Percentiles rank a stretch among this genome's conserved stretches.
phyloP scores from a whole-genome alignment of 2,888 invertebrate species.

The Strigamia crassipes region DNA sequence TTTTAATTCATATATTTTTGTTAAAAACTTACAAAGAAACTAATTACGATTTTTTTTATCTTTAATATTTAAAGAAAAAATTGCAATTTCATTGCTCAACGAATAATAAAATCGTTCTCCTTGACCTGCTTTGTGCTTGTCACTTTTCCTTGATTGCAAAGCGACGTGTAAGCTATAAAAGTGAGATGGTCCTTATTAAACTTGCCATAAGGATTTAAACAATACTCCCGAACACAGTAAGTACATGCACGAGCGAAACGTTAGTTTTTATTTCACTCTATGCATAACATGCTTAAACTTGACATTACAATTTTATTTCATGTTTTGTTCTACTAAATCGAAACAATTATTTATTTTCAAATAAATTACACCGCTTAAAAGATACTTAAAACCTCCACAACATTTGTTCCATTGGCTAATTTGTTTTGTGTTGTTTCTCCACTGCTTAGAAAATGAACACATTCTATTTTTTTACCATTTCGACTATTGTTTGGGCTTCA shows the following conservation, averaged over 20 bases:
- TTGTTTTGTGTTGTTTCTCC: background rate
- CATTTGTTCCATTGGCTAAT: background rate
- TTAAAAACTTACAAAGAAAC: background rate
- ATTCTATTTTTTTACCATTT: background rate
- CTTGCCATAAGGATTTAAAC: slow-evolving; percentile 17
- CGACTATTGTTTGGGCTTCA: background rate
- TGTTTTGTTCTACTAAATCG: too few species aligned
- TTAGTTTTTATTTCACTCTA: background rate
- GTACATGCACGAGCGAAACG: background rate
- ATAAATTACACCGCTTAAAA: too few species aligned
- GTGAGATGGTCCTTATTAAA: background rate
- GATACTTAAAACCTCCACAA: background rate
- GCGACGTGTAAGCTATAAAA: slow-evolving; percentile 17
- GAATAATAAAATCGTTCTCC: slow-evolving; percentile 34
- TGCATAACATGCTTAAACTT: too few species aligned
- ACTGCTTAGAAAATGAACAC: background rate
- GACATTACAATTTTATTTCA: too few species aligned
- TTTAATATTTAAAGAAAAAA: background rate
- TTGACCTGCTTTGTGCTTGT: slow-evolving; percentile 7
- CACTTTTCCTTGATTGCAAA: slow-evolving; percentile 4
- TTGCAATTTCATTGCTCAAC: slow-evolving; percentile 18
- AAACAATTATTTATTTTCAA: too few species aligned
- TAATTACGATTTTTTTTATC: background rate
- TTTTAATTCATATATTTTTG: background rate
- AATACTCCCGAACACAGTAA: background rate